Evolutionary conservation across 2,113 vertebrate genomes (phyloP), one percentile per base, ranked within the genome.

Genomic region (Plecotus auritus): DNA sequence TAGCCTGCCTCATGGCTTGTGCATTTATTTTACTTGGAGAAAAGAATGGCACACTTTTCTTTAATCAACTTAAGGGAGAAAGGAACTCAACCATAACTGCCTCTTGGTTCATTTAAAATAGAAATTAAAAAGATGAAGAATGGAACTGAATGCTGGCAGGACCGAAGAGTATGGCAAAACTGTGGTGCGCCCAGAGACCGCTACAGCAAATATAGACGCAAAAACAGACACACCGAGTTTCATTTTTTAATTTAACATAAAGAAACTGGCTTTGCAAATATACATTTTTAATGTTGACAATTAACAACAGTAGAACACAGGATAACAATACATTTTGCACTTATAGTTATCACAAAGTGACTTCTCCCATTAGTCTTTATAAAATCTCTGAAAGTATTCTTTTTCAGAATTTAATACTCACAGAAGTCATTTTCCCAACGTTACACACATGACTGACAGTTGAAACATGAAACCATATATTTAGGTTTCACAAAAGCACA

Each of bases 1-100:
- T 26, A 85, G 66, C 30, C 54, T 86, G 67, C 13, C 40, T 93
- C 47, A 30, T 35, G n/a, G 20, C 5, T 61, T 54, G 2, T 77
- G 47, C 9, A 51, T 72, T 96, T 90, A 86, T 93, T 95, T 96
- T 81, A 69, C 47, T 66, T 97, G 81, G 67, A 78, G 86, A 91
- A 92, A 83, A 93, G 54, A 59, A 72, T 1, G 37, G 13, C 45
- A 87, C 30, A 85, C 72, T 85, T 91, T 91, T 78, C 78, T 84
- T 49, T 91, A 76, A 23, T 49, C 37, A 56, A 47, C 23, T 86
- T 89, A 76, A 90, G 37, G 93, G 59, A 72, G 91, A 87, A 94
- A 67, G 74, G 40, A 87, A 87, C 51, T 86, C 51, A 87, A 93
- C 16, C 72, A 56, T 64, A 82, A 81, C 72, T 93, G 47, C n/a